Evolutionary conservation across 2,113 vertebrate species (phyloP).

Genomic region (Thamnophis sirtalis): DNA sequence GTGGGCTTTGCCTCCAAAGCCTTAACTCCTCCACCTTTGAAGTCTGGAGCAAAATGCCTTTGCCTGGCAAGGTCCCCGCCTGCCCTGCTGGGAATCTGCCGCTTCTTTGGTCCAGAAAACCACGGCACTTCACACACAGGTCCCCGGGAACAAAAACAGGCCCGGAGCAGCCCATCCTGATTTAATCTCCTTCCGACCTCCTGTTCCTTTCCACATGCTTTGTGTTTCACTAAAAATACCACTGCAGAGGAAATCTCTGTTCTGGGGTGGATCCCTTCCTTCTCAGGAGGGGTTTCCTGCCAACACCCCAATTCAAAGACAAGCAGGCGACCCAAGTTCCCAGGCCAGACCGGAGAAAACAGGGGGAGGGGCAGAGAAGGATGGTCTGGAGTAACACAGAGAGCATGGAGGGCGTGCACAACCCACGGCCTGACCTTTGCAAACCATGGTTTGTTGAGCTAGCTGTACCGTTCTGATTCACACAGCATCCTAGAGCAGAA

Average conservation of each 20-base stretch:
- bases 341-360: background rate
- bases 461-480: background rate
- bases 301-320: constrained; percentile 38
- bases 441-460: background rate
- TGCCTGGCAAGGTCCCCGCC: background rate
- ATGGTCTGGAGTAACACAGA: background rate
- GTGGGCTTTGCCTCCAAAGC: background rate
- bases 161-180: constrained; percentile 29
- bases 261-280: constrained; percentile 55
- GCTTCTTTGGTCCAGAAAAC: background rate
- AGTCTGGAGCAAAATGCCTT: background rate
- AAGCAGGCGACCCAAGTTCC: constrained; percentile 10
- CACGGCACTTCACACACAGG: background rate
- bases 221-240: constrained; percentile 65
- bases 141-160: background rate
- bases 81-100: background rate
- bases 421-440: background rate
- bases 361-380: background rate
- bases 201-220: constrained; percentile 44
- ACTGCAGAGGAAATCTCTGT: constrained; percentile 37
- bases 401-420: too few relatives aligned
- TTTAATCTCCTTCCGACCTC: constrained; percentile 52
- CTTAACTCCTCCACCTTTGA: background rate
- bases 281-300: constrained; percentile 62
- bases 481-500: background rate